These are phyloP conservation scores for Mormyrus iriodes DNA, from an alignment of 2,113 vertebrate genomes.

Conservation along the genomic window DNA sequence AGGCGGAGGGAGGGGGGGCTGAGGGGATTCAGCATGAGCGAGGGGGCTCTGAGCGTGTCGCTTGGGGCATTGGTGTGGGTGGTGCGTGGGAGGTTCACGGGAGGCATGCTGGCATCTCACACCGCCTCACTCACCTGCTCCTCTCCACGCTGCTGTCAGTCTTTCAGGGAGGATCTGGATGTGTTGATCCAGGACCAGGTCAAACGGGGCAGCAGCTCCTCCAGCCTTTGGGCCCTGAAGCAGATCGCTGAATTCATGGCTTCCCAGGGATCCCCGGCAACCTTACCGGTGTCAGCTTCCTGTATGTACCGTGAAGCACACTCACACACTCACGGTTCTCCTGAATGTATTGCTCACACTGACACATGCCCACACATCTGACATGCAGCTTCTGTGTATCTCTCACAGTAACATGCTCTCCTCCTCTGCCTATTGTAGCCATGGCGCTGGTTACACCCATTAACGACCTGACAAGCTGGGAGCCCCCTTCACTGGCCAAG, in stretches of 20 bases:
- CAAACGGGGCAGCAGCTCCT: constrained; percentile 93
- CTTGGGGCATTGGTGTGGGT: background rate
- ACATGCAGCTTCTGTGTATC: background rate
- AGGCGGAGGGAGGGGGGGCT: background rate
- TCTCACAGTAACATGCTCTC: background rate
- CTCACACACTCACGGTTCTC: background rate
- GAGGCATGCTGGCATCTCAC: background rate
- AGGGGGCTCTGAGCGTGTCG: background rate
- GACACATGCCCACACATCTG: background rate
- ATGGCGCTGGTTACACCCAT: constrained; percentile 82
- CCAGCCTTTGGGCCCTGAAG: constrained; percentile 87
- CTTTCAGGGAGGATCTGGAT: constrained; percentile 94
- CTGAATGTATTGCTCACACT: background rate
- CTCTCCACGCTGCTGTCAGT: constrained; percentile 54
- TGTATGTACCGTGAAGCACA: constrained; percentile 57
- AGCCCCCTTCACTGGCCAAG: constrained; percentile 75
- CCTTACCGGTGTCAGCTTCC: constrained; percentile 79
- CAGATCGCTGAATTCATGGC: constrained; percentile 97
- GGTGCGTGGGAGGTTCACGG: background rate
- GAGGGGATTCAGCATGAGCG: background rate
- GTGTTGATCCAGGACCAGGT: constrained; percentile 96
- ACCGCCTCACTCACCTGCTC: background rate
- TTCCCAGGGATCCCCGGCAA: constrained; percentile 72
- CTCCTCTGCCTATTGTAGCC: constrained; percentile 50
- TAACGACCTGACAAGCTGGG: constrained; percentile 80